Evolutionary conservation across 2,113 vertebrate species (phyloP).

Genomic region (Colinus virginianus): DNA sequence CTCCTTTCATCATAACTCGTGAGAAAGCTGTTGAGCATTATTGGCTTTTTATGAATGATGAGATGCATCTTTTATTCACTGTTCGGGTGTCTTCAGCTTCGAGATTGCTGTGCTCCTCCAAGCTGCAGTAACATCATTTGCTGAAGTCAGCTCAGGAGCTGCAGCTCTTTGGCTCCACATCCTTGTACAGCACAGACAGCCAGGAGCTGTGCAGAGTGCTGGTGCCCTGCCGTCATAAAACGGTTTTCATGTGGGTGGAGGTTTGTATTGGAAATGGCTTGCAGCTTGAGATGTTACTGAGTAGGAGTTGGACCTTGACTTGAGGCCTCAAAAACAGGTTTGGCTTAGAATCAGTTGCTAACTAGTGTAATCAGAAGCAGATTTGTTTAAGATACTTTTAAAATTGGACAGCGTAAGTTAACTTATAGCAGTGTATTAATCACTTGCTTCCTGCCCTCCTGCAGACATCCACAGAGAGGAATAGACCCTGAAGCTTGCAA

Average conservation of each 20-base stretch:
- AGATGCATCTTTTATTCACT: neutral
- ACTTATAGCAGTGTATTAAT: fast-evolving
- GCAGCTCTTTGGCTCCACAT: neutral
- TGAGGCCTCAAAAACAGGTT: neutral
- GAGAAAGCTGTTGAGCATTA: fast-evolving
- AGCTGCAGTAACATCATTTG: neutral
- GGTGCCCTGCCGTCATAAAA: neutral
- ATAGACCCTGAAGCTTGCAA: fast-evolving
- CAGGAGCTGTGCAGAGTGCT: neutral
- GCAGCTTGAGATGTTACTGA: neutral
- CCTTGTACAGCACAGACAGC: neutral
- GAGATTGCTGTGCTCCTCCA: neutral
- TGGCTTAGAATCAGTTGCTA: neutral
- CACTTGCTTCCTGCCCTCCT: neutral
- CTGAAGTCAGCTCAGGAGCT: neutral
- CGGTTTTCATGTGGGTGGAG: neutral
- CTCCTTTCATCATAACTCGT: fast-evolving
- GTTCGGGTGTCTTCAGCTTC: neutral
- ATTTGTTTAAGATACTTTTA: neutral
- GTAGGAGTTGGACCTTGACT: neutral
- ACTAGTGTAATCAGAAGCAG: fast-evolving
- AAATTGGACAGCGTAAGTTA: neutral
- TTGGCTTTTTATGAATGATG: fast-evolving
- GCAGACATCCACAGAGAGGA: fast-evolving
- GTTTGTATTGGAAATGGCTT: neutral